Conservation (phyloP, 1,140 invertebrate genomes). For the Drosophila pseudoananassae region DNA sequence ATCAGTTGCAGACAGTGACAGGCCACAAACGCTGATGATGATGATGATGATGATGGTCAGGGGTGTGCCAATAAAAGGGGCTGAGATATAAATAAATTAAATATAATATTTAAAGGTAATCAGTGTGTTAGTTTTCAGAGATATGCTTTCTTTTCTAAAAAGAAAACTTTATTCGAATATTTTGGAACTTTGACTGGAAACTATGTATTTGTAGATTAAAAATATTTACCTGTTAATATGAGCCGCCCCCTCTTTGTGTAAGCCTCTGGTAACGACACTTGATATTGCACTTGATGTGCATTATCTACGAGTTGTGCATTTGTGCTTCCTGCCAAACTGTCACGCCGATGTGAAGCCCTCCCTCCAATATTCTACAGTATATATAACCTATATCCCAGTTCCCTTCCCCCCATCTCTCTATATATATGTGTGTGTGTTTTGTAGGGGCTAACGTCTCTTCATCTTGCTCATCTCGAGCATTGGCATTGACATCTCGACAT, state of each 20-base stretch:
- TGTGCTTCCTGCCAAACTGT: constrained; percentile 46
- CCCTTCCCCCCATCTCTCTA: too few relatives aligned
- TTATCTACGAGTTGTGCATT: constrained; percentile 55
- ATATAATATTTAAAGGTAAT: too few relatives aligned
- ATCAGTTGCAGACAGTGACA: constrained; percentile 67
- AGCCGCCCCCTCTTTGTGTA: not conserved
- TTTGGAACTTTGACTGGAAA: too few relatives aligned
- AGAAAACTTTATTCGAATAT: too few relatives aligned
- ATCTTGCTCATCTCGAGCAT: constrained; percentile 6
- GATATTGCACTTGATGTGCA: constrained; percentile 62
- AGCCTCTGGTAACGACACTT: constrained; percentile 44
- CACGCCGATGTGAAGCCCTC: constrained; percentile 18
- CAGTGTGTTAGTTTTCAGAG: too few relatives aligned
- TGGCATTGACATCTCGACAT: constrained; percentile 10
- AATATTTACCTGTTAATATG: not conserved
- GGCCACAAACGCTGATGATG: constrained; percentile 23
- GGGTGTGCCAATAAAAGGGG: not conserved
- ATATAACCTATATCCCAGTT: not conserved
- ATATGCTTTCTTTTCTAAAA: too few relatives aligned
- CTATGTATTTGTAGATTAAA: not conserved
- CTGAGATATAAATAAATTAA: too few relatives aligned
- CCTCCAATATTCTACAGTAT: not conserved
- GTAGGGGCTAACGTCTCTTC: not conserved
- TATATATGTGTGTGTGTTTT: too few relatives aligned
- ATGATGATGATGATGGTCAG: constrained; percentile 37